Percentiles rank a stretch among this genome's conserved stretches.
These are phyloP conservation scores for Stercorarius parasiticus DNA, from an alignment of 2,113 vertebrate genomes.

Conservation along the genomic window DNA sequence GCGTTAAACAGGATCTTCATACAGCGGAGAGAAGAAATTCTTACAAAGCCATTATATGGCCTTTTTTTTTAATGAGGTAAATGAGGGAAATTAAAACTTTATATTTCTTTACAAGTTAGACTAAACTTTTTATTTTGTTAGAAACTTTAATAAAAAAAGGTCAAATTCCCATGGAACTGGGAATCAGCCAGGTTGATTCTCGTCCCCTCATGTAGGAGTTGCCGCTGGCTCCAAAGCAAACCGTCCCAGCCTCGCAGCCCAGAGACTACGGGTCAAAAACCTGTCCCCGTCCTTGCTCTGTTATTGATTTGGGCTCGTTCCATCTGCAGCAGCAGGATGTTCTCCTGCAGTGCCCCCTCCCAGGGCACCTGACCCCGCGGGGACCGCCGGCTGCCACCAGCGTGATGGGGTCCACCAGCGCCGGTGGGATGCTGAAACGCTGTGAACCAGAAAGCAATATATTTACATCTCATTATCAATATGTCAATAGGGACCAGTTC, in stretches of 20 bases:
- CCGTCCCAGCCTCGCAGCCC: background rate
- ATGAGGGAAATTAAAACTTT: background rate
- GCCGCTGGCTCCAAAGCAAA: background rate
- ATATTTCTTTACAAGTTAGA: background rate
- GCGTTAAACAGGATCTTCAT: background rate
- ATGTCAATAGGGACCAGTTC: background rate
- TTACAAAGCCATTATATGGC: background rate
- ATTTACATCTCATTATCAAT: background rate
- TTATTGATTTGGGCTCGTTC: background rate
- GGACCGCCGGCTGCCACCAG: background rate
- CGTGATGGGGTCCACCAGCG: background rate
- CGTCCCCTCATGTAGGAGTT: background rate
- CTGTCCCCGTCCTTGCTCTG: background rate
- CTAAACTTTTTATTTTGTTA: background rate
- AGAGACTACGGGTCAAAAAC: background rate
- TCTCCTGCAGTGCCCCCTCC: background rate
- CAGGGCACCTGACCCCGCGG: accelerated
- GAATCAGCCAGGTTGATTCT: background rate
- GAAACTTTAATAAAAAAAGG: background rate
- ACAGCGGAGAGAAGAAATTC: background rate
- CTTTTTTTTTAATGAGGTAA: background rate
- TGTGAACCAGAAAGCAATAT: background rate
- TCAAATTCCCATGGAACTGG: background rate
- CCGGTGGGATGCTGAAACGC: background rate
- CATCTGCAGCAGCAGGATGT: background rate